phyloP scores from a whole-genome alignment of 2,888 invertebrate genomes.

The Rambutsinella grinnellia region DNA sequence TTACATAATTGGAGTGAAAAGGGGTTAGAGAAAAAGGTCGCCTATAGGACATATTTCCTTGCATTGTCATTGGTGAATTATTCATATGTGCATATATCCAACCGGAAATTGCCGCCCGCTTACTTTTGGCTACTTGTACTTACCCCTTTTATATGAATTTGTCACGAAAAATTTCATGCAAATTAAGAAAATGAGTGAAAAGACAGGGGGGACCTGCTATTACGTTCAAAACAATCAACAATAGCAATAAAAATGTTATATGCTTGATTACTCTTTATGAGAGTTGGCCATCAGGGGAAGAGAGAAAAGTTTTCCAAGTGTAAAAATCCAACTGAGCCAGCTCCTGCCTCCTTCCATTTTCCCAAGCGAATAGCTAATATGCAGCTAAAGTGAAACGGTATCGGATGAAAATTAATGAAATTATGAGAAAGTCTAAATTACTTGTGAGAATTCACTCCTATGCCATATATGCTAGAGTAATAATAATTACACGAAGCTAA shows the following conservation, averaged over 20 bases:
- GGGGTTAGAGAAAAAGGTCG: not conserved
- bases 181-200: conserved; percentile 6
- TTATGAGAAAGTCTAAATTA: conserved; percentile 33
- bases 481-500: too few relatives aligned
- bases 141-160: conserved; percentile 22
- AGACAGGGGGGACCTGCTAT: too few relatives aligned
- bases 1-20: not conserved
- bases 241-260: too few relatives aligned
- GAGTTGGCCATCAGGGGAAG: too few relatives aligned
- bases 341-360: too few relatives aligned
- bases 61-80: not conserved
- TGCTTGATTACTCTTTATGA: not conserved
- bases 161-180: conserved; percentile 38
- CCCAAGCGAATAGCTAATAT: too few relatives aligned
- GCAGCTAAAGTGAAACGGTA: too few relatives aligned
- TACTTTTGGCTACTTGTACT: not conserved
- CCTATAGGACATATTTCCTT: not conserved
- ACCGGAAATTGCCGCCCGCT: conserved; percentile 34
- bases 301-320: too few relatives aligned
- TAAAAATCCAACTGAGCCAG: too few relatives aligned
- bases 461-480: too few relatives aligned
- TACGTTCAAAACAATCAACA: too few relatives aligned
- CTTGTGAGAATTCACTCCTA: conserved; percentile 32
- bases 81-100: not conserved
- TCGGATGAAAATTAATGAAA: conserved; percentile 25